These are phyloP conservation scores for Athene cunicularia DNA, from an alignment of 2,113 vertebrate genomes.

Conservation along the genomic window DNA sequence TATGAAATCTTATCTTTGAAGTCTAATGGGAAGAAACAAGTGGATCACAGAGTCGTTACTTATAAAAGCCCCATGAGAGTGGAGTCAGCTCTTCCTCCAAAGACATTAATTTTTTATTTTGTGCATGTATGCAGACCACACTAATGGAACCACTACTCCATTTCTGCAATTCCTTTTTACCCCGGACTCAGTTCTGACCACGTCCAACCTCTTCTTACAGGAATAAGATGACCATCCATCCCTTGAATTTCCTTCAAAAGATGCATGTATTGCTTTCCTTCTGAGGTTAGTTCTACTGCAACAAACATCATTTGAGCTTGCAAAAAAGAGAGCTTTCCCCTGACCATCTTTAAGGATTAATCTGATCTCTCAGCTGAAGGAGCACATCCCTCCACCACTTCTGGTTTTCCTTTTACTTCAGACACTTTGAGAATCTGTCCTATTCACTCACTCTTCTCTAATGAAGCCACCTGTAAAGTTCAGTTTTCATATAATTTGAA, in stretches of 20 bases:
- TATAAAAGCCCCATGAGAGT: not conserved
- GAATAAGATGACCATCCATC: not conserved
- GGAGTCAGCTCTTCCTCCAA: not conserved
- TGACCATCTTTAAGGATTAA: not conserved
- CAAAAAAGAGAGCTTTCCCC: not conserved
- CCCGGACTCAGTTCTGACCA: not conserved
- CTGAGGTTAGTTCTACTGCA: not conserved
- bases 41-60: not conserved
- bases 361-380: not conserved
- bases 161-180: not conserved
- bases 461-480: not conserved
- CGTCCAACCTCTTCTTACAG: not conserved
- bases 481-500: not conserved
- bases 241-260: not conserved
- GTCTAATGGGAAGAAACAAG: not conserved
- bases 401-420: not conserved
- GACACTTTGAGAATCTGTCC: not conserved
- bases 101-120: not conserved
- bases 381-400: not conserved
- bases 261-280: not conserved
- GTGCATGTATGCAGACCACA: rapidly evolving
- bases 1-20: not conserved
- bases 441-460: not conserved
- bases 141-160: not conserved
- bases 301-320: not conserved